These are phyloP conservation scores for Lophius piscatorius DNA, from an alignment of 2,113 vertebrate genomes.

Conservation along the genomic window DNA sequence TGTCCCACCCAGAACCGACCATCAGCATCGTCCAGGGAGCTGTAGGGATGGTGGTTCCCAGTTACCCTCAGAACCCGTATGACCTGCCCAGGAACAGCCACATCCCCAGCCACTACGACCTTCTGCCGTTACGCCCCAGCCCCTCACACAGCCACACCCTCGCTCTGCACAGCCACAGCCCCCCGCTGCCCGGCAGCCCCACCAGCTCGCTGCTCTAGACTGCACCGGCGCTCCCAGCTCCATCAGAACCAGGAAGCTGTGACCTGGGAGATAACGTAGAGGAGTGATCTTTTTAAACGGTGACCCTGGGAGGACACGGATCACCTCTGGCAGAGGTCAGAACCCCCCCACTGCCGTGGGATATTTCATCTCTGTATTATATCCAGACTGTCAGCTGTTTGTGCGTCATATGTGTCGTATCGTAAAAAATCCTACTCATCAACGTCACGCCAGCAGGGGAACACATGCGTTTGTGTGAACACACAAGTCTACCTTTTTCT, in stretches of 20 bases:
- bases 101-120: slow-evolving; percentile 92
- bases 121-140: slow-evolving; percentile 87
- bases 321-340: background rate
- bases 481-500: background rate
- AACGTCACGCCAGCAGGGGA: background rate
- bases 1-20: slow-evolving; percentile 87
- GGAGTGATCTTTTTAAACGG: background rate
- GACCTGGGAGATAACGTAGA: background rate
- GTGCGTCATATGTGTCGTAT: slow-evolving; percentile 11
- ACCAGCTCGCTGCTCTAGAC: slow-evolving; percentile 72
- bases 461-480: background rate
- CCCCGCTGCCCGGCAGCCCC: slow-evolving; percentile 82
- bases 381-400: slow-evolving; percentile 14
- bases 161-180: slow-evolving; percentile 56
- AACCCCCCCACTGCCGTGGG: slow-evolving; percentile 2
- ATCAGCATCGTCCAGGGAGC: slow-evolving; percentile 84
- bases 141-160: slow-evolving; percentile 82
- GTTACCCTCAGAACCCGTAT: slow-evolving; percentile 87
- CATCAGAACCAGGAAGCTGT: slow-evolving; percentile 10
- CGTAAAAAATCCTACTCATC: slow-evolving; percentile 8
- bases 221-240: slow-evolving; percentile 3
- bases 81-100: slow-evolving; percentile 93
- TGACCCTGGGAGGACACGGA: slow-evolving; percentile 1
- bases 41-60: slow-evolving; percentile 72
- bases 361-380: slow-evolving; percentile 31